A percentile compares a stretch with the other conserved stretches of the same genome.
These are phyloP conservation scores for Argopecten irradians DNA, from an alignment of 1,140 invertebrate genomes.

Conservation along the genomic window DNA sequence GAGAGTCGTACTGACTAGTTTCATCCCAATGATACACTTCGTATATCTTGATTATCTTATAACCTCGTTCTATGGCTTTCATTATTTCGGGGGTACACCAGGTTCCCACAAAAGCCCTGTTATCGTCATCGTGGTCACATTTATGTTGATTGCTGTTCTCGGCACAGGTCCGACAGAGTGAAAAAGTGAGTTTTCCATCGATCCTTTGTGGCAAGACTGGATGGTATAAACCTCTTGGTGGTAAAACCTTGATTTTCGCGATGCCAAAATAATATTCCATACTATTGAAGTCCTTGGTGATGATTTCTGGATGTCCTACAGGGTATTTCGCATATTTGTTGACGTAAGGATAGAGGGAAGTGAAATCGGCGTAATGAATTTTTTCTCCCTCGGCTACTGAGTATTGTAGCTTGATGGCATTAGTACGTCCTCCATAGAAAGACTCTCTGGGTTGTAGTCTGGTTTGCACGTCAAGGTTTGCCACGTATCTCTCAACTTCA, in stretches of 20 bases:
- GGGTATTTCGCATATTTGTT: conserved; percentile 67
- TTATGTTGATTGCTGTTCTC: conserved; percentile 37
- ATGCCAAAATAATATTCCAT: conserved; percentile 61
- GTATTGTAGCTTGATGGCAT: conserved; percentile 65
- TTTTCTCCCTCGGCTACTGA: conserved; percentile 63
- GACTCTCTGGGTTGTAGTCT: conserved; percentile 59
- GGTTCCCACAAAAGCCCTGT: conserved; percentile 71
- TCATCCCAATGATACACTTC: background rate
- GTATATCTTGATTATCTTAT: conserved; percentile 69
- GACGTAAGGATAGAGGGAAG: conserved; percentile 68
- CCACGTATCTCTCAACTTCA: conserved; percentile 33
- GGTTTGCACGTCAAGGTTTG: conserved; percentile 40
- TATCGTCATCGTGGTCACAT: conserved; percentile 35
- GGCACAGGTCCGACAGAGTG: conserved; percentile 41
- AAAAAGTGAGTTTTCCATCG: conserved; percentile 42
- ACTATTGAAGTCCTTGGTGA: conserved; percentile 60
- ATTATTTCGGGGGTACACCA: conserved; percentile 74
- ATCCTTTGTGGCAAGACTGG: conserved; percentile 42
- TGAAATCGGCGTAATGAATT: conserved; percentile 74
- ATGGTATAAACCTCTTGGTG: conserved; percentile 52
- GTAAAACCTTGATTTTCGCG: conserved; percentile 56
- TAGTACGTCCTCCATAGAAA: conserved; percentile 74
- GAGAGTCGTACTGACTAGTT: conserved; percentile 24
- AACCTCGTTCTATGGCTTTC: conserved; percentile 71
- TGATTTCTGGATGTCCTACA: conserved; percentile 71